Base-by-base conservation (phyloP, 2,113 vertebrate genomes). In the Eulemur rufifrons region DNA sequence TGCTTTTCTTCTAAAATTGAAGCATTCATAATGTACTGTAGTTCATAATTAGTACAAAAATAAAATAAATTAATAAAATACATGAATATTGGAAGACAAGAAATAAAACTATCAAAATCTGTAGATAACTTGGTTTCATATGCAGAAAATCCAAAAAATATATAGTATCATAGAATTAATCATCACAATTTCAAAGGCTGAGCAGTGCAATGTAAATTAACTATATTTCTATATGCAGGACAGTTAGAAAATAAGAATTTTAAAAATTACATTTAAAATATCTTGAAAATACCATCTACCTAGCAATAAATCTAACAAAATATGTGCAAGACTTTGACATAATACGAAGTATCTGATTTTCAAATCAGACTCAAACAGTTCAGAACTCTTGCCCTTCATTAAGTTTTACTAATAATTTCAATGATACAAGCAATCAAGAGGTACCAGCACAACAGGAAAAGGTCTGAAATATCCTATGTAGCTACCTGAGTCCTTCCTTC, bases 71-170 rank as follows among this genome's bases (percentile, higher is more conserved):
- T 82, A 88, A 86, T 59, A 56, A 90, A 92, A 61, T 32, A 0
- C 18, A 87, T 45, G 86, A 86, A 68, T 68, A 14, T 6, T 88
- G 17, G 9, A 74, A 95, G 86, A n/a, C 10, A 77, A 93, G 54
- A 96, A 94, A 47, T 73, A 85, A 86, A 92, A 86, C 20, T 71
- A 52, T 82, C 45, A 90, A 92, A 78, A 39, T 76, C 42, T 39
- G 2, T 47, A 73, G 10, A 80, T 37, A 83, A 32, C n/a, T 93
- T 56, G 25, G 21, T 42, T 84, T 21, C 34, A 37, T 37, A 64
- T 50, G 4, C 63, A 81, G 32, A 86, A 83, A 73, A 89, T 64
- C 11, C 7, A 13, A 63, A 56, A 92, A 64, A 34, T 25, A 86
- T 37, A 71, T 5, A 91, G 11, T 81, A 47, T 34, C 14, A 74